Base-by-base conservation (phyloP, 2,797 vertebrate species). In the Megalops cyprinoides region DNA sequence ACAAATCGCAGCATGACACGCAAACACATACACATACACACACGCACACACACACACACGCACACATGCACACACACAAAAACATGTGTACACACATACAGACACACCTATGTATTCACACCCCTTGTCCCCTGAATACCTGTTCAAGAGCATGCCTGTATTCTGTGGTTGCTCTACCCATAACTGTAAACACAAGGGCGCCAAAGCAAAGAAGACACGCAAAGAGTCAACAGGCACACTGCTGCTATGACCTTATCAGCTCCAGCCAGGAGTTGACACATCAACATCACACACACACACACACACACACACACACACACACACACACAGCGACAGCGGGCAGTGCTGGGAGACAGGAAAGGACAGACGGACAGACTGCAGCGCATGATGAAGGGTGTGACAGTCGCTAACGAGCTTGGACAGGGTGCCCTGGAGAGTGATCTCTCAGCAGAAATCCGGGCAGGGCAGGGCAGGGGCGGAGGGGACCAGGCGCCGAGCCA, bases 1-100 rank as follows among this genome's bases (percentile, higher is more conserved):
- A 83, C 77, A 79, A 48, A 48, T 48, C 46, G 10, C 46, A 48
- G 46, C 46, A 10, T 48, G 46, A 23, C 53, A 55, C 53, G 23
- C 53, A 10, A 14, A 55, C 14, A 4, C 56, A 28, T 20, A 31
- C 58, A 48, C 44, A 69, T 44, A 15, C 58, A 12, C 58, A 46
- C 46, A 31, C 77, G 37, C 60, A 69, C 42, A 31, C 55, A 77
- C 31, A 37, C 34, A 15, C 4, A 69, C 51, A 15, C 14, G 12
- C 51, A 15, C 3, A 20, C 14, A 15, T 51, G 20, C 18, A 18
- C 49, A 51, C 56, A 8, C 10, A 10, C 42, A 71, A 25, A 34
- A 53, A 31, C 44, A 53, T 23, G 48, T 20, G 23, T 58, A 55
- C 67, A 56, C 42, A 37, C 60, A 56, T 0, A 0, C 25, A 82